Conservation (phyloP, 92 coral and sea anemone genomes). For the Virgularia gustaviana region DNA sequence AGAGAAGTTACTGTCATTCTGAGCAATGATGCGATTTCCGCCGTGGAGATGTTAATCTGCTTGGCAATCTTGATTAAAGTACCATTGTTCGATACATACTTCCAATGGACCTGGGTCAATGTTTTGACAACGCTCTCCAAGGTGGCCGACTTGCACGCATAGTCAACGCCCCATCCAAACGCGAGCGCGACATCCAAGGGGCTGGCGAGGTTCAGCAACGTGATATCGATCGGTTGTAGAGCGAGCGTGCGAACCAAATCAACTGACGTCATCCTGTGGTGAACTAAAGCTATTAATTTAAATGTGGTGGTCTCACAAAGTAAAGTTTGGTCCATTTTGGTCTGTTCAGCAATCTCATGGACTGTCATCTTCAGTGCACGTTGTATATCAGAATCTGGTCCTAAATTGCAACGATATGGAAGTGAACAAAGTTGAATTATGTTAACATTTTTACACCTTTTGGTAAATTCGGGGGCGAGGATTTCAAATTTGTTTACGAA, state of each 20-base stretch:
- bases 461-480: too few relatives aligned
- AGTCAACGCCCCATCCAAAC: neutral
- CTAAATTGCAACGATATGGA: neutral
- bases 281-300: neutral
- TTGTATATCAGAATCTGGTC: conserved; percentile 1
- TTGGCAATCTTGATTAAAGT: conserved; percentile 3
- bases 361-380: conserved; percentile 3
- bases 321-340: neutral
- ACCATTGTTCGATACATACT: conserved; percentile 3
- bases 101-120: neutral
- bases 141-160: conserved; percentile 14
- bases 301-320: neutral
- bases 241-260: conserved; percentile 21
- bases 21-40: conserved; percentile 23
- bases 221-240: neutral
- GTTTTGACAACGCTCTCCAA: neutral
- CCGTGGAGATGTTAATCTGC: conserved; percentile 6
- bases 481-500: too few relatives aligned
- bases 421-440: too few relatives aligned
- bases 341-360: neutral
- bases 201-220: neutral
- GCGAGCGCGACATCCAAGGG: conserved; percentile 18
- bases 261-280: neutral
- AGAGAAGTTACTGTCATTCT: conserved; percentile 2
- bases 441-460: too few relatives aligned